A percentile compares a stretch with the other conserved stretches of the same genome.
These are phyloP conservation scores for Microtus pennsylvanicus DNA, from an alignment of 2,113 vertebrate genomes.

Conservation along the genomic window DNA sequence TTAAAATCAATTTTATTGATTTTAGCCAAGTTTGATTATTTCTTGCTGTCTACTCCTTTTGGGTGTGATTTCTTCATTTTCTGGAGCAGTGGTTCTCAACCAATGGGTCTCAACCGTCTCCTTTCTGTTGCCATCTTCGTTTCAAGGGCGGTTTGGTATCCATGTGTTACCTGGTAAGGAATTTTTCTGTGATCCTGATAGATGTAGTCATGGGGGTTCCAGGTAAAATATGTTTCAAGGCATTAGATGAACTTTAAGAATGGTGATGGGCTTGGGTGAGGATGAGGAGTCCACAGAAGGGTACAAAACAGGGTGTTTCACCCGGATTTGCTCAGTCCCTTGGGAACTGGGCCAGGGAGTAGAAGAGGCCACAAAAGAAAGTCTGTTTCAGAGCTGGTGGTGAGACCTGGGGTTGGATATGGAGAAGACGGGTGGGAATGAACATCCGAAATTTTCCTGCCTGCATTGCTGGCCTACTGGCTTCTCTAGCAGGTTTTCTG, in stretches of 20 bases:
- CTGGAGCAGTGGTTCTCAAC: too few species aligned
- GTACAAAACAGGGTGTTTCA: neutral
- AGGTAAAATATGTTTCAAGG: neutral
- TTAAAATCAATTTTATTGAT: too few species aligned
- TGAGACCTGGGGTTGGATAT: neutral
- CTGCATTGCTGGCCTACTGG: neutral
- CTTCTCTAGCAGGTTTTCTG: neutral
- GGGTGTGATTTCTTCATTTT: neutral
- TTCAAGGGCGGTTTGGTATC: neutral
- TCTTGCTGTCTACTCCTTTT: too few species aligned
- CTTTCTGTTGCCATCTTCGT: neutral
- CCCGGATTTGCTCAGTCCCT: neutral
- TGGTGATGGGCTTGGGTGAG: neutral
- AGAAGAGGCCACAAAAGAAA: neutral
- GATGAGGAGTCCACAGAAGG: neutral
- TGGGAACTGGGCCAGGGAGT: neutral
- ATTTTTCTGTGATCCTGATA: neutral
- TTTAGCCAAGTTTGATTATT: too few species aligned
- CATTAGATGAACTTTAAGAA: neutral
- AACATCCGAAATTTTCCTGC: neutral
- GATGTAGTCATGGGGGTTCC: neutral
- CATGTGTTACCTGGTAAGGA: neutral
- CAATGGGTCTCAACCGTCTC: too few species aligned
- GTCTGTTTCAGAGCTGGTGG: neutral
- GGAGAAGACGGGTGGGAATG: too few species aligned